Conservation (phyloP, 2,888 invertebrate species). For the Erebia ligea region DNA sequence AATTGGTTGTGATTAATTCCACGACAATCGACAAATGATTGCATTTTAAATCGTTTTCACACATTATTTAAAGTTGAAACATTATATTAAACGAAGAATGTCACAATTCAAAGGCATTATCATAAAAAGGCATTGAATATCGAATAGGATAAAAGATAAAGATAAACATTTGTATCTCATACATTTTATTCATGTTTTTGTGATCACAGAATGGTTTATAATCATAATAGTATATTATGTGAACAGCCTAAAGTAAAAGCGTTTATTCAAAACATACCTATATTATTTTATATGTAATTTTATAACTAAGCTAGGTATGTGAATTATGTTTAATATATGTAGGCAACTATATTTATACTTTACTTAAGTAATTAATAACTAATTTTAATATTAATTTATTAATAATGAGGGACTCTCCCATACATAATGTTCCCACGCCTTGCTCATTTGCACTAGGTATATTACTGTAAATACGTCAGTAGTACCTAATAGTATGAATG, state of each 20-base stretch:
- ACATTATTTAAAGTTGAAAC: slow-evolving; percentile 13
- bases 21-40: slow-evolving; percentile 9
- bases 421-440: background rate
- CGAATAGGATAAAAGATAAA: slow-evolving; percentile 8
- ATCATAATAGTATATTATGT: background rate
- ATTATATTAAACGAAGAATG: slow-evolving; percentile 10
- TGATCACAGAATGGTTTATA: background rate
- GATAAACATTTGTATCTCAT: background rate
- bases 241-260: background rate
- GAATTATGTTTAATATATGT: background rate
- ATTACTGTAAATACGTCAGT: too few species aligned
- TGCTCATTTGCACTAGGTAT: background rate
- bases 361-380: background rate
- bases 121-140: slow-evolving; percentile 12
- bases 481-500: too few species aligned
- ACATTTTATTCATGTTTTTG: slow-evolving; percentile 1
- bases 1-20: slow-evolving; percentile 7
- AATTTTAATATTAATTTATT: background rate
- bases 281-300: too few species aligned
- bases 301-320: background rate
- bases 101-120: slow-evolving; percentile 13
- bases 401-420: background rate
- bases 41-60: slow-evolving; percentile 6
- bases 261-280: background rate
- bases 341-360: background rate